Base-by-base conservation (phyloP, 2,113 vertebrate genomes). In the Redunca redunca region DNA sequence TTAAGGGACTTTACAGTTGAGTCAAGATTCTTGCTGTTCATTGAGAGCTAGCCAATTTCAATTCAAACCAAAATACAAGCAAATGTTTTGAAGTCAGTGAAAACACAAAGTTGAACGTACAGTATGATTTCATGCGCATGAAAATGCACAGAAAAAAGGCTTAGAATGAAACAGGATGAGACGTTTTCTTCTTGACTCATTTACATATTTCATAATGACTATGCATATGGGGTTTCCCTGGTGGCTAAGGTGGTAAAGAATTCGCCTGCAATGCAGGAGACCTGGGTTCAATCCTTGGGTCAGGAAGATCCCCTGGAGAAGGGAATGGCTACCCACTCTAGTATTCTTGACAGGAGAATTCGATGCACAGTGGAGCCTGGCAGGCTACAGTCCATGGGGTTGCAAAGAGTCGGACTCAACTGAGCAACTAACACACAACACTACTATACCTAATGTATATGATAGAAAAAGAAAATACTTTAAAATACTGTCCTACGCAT, bases 391-490 rank as follows among this genome's bases (percentile, higher is more conserved):
- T 21, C 64, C 33, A 10, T 36, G 64, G 64, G 33, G 64, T 10
- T 67, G 33, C 64, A 67, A n/a, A 64, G 33, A 67, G 64, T 67
- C 1, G 0, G 33, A 67, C 64, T 67, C 64, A 67, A 10, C 33
- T 67, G 64, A 67, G 64, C 64, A 36, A 36, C 64, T 67, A n/a
- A 67, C 64, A 67, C 62, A 67, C 62, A 67, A 67, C 62, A 67
- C 33, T n/a, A 36, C 16, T 67, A n/a, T 67, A 67, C 64, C 64
- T 67, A 78, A 40, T 85, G 91, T 48, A 88, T 93, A 84, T 58
- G 53, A 21, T 80, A 91, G 57, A 78, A 95, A 96, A 87, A 62
- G 53, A 96, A 97, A 92, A 93, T 48, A 91, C 33, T 91, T 84
- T 80, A 84, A 94, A 94, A 92, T 64, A 97, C 82, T 14, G 13